Evolutionary conservation across 2,888 invertebrate species (phyloP), one percentile per base, ranked within the genome.

Genomic region (Doris montereyensis): DNA sequence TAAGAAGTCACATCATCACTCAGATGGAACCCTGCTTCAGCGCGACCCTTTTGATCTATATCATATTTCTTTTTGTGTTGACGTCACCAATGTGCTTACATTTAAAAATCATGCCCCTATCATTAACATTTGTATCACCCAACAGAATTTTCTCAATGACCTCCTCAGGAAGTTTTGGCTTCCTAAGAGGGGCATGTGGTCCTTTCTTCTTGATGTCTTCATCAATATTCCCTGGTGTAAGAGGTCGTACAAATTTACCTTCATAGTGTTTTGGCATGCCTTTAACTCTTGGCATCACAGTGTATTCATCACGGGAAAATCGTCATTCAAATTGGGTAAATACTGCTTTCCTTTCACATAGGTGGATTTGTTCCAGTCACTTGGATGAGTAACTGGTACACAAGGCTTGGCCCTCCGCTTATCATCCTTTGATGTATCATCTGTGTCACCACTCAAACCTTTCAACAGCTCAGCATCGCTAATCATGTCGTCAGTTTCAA

Each of bases 301-400:
- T 90, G 80, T 85, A 91, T 60, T 87, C 87, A 83, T 91, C 90
- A 13, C 90, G 81, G 91, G 91, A 76, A 89, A 91, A 58, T 88
- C 87, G 80, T 91, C 91, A 5, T 81, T 83, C 13, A 91, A 83
- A 62, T 86, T 85, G 2, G 87, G 81, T 1, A 86, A 77, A 78
- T 90, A 90, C 1, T 84, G 83, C n/a, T 83, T 85, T 10, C 83
- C 82, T 13, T 81, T 80, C 2, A 85, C 83, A 65, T 89, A 88
- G 4, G 89, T 75, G 8, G 79, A 80, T 17, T 67, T 73, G 26
- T 80, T 81, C 82, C 83, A 83, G 4, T 77, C 57, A 34, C 78
- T 71, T n/a, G 78, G 76, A 34, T 81, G 71, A 5, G 41, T 30
- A 52, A 26, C 57, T 32, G 17, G 26, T 28, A 78, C 10, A 8